A percentile compares a stretch with the other conserved stretches of the same genome.
Evolutionary conservation across 2,113 vertebrate genomes (phyloP).

Genomic region (Marmota flaviventris): DNA sequence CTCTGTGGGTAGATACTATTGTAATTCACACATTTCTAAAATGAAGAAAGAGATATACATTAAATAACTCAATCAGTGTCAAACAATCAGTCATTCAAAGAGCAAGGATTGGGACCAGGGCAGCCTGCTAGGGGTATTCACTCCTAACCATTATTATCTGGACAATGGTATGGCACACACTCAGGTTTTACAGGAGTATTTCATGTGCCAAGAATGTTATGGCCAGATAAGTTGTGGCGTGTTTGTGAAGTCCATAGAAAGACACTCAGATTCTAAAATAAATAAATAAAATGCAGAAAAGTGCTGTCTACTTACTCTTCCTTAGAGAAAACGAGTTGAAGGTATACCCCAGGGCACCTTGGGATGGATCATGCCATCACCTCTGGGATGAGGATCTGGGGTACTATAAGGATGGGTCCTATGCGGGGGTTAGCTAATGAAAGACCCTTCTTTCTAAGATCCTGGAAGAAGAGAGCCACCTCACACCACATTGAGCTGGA

Average conservation of each 20-base stretch:
- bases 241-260: neutral
- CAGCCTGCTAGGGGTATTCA: neutral
- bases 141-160: neutral
- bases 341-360: neutral
- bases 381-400: neutral
- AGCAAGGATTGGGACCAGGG: neutral
- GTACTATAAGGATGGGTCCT: too few relatives aligned
- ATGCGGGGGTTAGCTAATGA: fast-evolving
- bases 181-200: neutral
- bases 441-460: neutral
- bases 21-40: neutral
- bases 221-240: neutral
- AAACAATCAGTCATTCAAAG: neutral
- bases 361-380: neutral
- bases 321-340: neutral
- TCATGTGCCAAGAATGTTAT: neutral
- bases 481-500: neutral
- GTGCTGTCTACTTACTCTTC: neutral
- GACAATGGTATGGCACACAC: neutral
- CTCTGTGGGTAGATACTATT: neutral
- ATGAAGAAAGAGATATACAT: neutral
- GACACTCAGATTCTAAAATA: neutral
- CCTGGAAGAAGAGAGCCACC: neutral
- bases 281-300: neutral
- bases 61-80: neutral